Base-by-base conservation (phyloP, 1,140 invertebrate genomes). In the Cyclina sinensis region DNA sequence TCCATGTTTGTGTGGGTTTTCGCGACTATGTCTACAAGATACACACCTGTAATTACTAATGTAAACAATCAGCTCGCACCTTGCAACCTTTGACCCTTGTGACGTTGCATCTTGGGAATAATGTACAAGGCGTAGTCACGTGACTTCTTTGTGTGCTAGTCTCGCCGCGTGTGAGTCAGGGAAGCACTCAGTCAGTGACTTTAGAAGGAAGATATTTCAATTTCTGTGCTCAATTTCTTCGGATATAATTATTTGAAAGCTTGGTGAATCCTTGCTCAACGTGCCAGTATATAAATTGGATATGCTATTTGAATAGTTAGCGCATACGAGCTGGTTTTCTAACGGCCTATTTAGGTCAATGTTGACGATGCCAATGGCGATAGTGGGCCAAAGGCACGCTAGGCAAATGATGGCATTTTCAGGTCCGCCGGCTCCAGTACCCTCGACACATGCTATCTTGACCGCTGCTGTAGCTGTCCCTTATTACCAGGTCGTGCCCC, bases 361-460 rank as follows among this genome's bases (percentile, higher is more conserved):
- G 88, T 89, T 81, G 57, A 87, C 86, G 88, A 85, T 92, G 59
- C 95, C 92, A 92, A 96, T 96, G 95, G 95, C 95, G 93, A 94
- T 96, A 92, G 95, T 96, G 68, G 95, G 95, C 59, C 93, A 95
- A 65, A 93, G 94, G 90, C 92, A 94, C 90, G 90, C 93, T 86
- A 93, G 95, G 88, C 94, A 95, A 89, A 95, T 95, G 91, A 96
- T 96, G 94, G 94, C 94, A 91, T 96, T 95, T 91, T 95, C 95
- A 78, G 93, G 92, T 73, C 85, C 92, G 87, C 91, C 92, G 39
- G 90, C 92, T 70, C 92, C 90, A 78, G 92, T 91, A 78, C 91
- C 92, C 48, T 93, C 92, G 57, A 94, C 93, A 92, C 94, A 93
- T 82, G 94, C 93, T 87, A 95, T 93, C 86, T 91, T 95, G 68